Conservation (phyloP, 2,113 vertebrate species). For the Myanophis thanlyinensis region DNA sequence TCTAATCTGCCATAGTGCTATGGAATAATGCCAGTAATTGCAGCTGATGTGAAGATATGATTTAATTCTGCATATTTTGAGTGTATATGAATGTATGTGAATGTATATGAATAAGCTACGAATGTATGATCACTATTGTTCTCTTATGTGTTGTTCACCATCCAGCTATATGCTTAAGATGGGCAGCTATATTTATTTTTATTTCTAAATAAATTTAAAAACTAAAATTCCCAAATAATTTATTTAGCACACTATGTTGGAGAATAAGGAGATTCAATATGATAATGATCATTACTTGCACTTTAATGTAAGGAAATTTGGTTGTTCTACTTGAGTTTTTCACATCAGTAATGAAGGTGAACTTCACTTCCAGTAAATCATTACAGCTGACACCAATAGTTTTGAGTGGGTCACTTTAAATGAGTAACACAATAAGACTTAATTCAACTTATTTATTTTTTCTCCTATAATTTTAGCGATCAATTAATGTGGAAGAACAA, state of each 20-base stretch:
- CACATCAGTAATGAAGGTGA: background rate
- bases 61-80: background rate
- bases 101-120: no score
- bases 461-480: conserved; percentile 38
- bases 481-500: conserved; percentile 20
- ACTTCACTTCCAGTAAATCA: background rate
- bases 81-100: no score
- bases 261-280: background rate
- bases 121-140: background rate
- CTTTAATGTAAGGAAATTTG: background rate
- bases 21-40: background rate
- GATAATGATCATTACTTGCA: background rate
- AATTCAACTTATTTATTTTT: background rate
- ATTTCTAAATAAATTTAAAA: background rate
- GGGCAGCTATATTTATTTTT: background rate
- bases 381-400: background rate
- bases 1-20: background rate
- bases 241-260: background rate
- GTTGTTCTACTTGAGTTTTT: background rate
- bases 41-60: background rate
- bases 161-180: background rate
- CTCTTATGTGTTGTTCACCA: background rate
- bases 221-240: background rate
- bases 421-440: background rate
- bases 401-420: background rate